Evolutionary conservation across 2,797 vertebrate genomes (phyloP), one percentile per base, ranked within the genome.

Genomic region (Pseudotriccus pelzelni): DNA sequence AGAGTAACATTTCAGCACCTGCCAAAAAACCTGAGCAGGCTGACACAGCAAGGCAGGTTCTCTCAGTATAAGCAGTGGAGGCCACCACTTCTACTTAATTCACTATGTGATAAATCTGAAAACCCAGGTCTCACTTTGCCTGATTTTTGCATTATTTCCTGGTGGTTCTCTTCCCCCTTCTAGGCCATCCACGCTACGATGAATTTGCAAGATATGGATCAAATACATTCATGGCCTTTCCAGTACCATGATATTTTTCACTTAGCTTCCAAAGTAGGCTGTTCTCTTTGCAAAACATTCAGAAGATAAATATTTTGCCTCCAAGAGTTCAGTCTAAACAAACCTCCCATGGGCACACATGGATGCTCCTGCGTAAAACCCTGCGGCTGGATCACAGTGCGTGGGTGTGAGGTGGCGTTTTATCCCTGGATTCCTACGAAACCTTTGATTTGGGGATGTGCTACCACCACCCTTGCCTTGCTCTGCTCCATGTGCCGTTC

Each of bases 331-430:
- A 76, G 24, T 30, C 43, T 44, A 50, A 70, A 69, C 78, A 70
- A 63, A 70, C n/a, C 34, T 53, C 5, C 23, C n/a, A 0, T 36
- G 21, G 25, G 25, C 17, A 4, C 30, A 5, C 16, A 7, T 43
- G 36, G 34, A 39, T 0, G 8, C 13, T 15, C 3, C 13, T 0
- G 10, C 3, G 28, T 5, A 9, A 49, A 49, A 37, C 2, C 25
- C 22, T 4, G 2, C 66, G 43, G 62, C 58, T 6, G 23, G 22
- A n/a, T 12, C 2, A 3, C 66, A 27, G 37, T 13, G 1, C 1
- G 28, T 3, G 37, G 0, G 0, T 1, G 16, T 5, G 17, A 25
- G 24, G 22, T 14, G 27, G 15, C 6, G 25, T 22, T 68, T 87
- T 12, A 21, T 1, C 28, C 34, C 44, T 9, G 20, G 15, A 44